These are phyloP conservation scores for Carettochelys insculpta DNA, from an alignment of 2,113 vertebrate genomes.

Conservation along the genomic window DNA sequence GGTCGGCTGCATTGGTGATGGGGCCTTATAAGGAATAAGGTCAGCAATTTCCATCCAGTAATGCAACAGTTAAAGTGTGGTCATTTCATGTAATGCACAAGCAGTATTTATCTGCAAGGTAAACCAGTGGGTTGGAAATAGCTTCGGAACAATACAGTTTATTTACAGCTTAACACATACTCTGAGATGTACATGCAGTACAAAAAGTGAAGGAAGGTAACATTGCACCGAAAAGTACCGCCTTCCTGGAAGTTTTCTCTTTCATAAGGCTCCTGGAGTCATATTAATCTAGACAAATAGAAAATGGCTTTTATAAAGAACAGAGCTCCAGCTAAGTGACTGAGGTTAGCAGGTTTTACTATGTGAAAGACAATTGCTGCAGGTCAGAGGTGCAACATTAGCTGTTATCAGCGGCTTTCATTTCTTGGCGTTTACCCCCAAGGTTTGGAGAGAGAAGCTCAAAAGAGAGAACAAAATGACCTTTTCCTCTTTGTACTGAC, in stretches of 20 bases:
- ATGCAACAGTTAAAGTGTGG: not conserved
- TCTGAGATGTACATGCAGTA: not conserved
- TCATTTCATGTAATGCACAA: not conserved
- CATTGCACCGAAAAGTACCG: not conserved
- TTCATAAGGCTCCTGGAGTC: not conserved
- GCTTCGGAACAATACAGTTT: not conserved
- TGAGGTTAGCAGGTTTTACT: not conserved
- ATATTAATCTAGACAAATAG: not conserved
- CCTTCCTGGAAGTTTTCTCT: not conserved
- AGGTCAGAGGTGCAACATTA: not conserved
- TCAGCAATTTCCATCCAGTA: not conserved
- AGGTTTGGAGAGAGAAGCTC: not conserved
- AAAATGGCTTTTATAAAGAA: not conserved
- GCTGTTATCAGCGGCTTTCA: not conserved
- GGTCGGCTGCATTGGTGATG: not conserved
- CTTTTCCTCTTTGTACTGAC: not conserved
- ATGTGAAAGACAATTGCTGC: not conserved
- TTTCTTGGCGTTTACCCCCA: not conserved
- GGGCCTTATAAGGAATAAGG: not conserved
- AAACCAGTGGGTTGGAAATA: not conserved
- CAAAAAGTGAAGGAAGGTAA: not conserved
- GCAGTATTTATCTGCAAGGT: not conserved
- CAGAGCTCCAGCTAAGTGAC: rapidly evolving
- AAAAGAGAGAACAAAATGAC: not conserved
- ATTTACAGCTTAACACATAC: not conserved